These are phyloP conservation scores for Condylura cristata DNA, from an alignment of 2,113 vertebrate species.

Conservation along the genomic window DNA sequence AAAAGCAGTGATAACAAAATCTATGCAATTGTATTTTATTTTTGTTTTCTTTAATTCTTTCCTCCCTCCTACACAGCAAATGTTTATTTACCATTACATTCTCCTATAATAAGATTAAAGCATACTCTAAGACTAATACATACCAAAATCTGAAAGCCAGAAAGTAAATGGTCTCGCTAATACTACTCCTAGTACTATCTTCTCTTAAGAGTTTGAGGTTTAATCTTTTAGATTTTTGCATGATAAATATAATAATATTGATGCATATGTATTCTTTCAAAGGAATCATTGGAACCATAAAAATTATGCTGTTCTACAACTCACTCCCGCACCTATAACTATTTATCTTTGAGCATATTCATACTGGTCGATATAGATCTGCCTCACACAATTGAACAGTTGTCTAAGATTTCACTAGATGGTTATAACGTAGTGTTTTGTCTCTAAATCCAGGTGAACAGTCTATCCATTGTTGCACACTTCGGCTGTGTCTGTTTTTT, in stretches of 20 bases:
- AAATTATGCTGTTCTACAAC: neutral
- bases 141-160: neutral
- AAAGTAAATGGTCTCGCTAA: neutral
- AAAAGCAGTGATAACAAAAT: conserved; percentile 8
- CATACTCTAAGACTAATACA: neutral
- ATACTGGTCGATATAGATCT: neutral
- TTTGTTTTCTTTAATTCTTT: conserved; percentile 34
- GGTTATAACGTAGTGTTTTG: neutral
- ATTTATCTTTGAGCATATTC: neutral
- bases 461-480: neutral
- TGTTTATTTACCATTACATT: neutral
- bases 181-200: neutral
- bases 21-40: neutral
- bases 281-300: conserved; percentile 25
- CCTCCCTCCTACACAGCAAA: neutral
- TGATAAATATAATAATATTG: neutral
- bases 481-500: conserved; percentile 27
- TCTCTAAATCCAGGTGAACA: neutral
- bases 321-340: neutral
- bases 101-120: neutral
- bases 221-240: conserved; percentile 20
- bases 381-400: neutral
- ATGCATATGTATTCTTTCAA: neutral
- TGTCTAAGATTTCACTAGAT: neutral
- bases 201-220: neutral